These are phyloP conservation scores for Ptychodera flava DNA, from an alignment of 35 echinoderm and acorn worm genomes.

Conservation along the genomic window DNA sequence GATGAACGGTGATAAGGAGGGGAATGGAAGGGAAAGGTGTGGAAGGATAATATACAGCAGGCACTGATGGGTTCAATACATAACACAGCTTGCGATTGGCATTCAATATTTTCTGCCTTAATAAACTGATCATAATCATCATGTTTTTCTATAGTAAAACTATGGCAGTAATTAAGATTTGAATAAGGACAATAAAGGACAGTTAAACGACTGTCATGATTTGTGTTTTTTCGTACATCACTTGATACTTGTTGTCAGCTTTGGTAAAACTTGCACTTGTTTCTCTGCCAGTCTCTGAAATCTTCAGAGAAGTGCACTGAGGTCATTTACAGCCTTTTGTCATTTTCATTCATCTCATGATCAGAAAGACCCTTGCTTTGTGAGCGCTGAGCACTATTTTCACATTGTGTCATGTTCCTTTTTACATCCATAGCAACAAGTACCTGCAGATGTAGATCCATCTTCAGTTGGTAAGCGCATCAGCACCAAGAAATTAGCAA, in stretches of 20 bases:
- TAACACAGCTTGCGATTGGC: neutral
- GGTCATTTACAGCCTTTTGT: neutral
- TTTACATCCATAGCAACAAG: neutral
- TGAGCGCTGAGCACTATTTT: too few species aligned
- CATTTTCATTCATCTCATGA: constrained; percentile 30
- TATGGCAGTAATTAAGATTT: too few species aligned
- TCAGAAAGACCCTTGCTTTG: constrained; percentile 57
- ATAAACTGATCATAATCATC: neutral
- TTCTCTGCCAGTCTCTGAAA: neutral
- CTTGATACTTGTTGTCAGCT: neutral
- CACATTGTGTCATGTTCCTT: too few species aligned
- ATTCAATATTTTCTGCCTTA: neutral
- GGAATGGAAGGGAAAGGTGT: neutral
- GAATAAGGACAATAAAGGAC: too few species aligned
- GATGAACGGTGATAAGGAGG: neutral
- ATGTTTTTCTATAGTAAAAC: neutral
- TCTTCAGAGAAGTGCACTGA: neutral
- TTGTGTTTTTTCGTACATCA: too few species aligned
- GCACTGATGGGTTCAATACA: neutral
- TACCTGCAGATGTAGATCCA: neutral
- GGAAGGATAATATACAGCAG: neutral
- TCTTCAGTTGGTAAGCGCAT: constrained; percentile 61
- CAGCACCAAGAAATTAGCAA: constrained; percentile 82
- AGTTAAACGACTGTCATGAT: too few species aligned
- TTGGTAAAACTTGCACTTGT: neutral